A percentile compares a stretch with the other conserved stretches of the same genome.
These are phyloP conservation scores for Patella depressa DNA, from an alignment of 2,888 invertebrate genomes.

Conservation along the genomic window DNA sequence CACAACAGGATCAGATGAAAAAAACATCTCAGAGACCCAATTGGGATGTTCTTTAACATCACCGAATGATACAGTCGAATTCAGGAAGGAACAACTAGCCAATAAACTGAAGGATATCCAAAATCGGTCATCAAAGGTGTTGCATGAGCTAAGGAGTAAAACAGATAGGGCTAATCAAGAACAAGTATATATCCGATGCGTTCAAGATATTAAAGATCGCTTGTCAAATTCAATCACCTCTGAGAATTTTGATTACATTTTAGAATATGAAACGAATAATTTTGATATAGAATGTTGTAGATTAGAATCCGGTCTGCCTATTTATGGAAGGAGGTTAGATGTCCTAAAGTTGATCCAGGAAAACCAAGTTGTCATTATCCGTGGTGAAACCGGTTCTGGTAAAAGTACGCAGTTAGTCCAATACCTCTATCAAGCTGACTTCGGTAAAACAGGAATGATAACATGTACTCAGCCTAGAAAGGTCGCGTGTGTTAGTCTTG, in stretches of 20 bases:
- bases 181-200: constrained; percentile 43
- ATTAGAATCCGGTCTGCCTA: constrained; percentile 57
- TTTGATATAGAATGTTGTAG: constrained; percentile 55
- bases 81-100: too few relatives aligned
- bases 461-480: constrained; percentile 71
- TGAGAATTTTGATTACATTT: too few relatives aligned
- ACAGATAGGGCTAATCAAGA: constrained; percentile 31
- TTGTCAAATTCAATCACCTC: too few relatives aligned
- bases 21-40: neutral
- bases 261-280: constrained; percentile 1
- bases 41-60: neutral
- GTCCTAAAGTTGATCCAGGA: constrained; percentile 51
- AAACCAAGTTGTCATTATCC: constrained; percentile 63
- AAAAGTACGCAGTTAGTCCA: constrained; percentile 71
- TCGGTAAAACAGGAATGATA: constrained; percentile 50
- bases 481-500: constrained; percentile 69
- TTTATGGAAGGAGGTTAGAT: constrained; percentile 57
- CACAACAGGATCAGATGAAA: too few relatives aligned
- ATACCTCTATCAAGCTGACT: constrained; percentile 63
- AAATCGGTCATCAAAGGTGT: too few relatives aligned
- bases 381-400: constrained; percentile 71
- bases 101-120: too few relatives aligned
- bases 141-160: too few relatives aligned
- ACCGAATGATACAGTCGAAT: too few relatives aligned
- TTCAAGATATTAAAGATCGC: constrained; percentile 28